These are phyloP conservation scores for Amiota minor DNA, from an alignment of 2,888 invertebrate genomes.

Conservation along the genomic window DNA sequence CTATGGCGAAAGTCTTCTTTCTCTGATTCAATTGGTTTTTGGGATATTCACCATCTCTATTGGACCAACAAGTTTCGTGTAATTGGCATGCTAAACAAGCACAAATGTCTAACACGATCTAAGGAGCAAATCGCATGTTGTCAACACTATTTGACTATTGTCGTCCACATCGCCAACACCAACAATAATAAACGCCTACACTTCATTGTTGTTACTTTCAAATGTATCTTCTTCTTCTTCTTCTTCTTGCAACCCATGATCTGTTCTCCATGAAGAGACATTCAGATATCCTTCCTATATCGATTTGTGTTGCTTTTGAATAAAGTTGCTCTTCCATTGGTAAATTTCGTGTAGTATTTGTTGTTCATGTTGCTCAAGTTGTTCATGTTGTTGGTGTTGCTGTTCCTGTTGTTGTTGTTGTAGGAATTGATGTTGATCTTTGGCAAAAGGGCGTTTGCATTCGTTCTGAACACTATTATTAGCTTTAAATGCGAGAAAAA, in stretches of 20 bases:
- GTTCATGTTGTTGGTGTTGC: constrained; percentile 38
- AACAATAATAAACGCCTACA: constrained; percentile 34
- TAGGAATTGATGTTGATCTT: constrained; percentile 57
- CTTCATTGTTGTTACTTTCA: constrained; percentile 24
- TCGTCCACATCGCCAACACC: background rate
- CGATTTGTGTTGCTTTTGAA: constrained; percentile 4
- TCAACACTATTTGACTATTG: constrained; percentile 42
- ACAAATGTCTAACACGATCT: constrained; percentile 63
- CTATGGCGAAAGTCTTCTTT: background rate
- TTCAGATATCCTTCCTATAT: background rate
- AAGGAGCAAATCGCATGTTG: constrained; percentile 36
- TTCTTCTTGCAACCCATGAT: background rate
- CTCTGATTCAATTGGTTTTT: too few species aligned
- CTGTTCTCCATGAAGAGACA: background rate
- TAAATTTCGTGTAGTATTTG: background rate
- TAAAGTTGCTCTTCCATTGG: constrained; percentile 25
- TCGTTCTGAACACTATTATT: constrained; percentile 58
- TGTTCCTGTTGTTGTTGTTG: constrained; percentile 4
- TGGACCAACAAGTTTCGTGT: constrained; percentile 34
- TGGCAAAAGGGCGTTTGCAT: constrained; percentile 52
- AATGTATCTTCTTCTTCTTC: constrained; percentile 23
- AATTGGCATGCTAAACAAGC: constrained; percentile 66
- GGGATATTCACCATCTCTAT: too few species aligned
- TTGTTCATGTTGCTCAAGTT: constrained; percentile 9
- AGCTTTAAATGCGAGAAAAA: constrained; percentile 54